phyloP scores from a whole-genome alignment of 2,888 invertebrate genomes.

The Ypsolopha sequella region DNA sequence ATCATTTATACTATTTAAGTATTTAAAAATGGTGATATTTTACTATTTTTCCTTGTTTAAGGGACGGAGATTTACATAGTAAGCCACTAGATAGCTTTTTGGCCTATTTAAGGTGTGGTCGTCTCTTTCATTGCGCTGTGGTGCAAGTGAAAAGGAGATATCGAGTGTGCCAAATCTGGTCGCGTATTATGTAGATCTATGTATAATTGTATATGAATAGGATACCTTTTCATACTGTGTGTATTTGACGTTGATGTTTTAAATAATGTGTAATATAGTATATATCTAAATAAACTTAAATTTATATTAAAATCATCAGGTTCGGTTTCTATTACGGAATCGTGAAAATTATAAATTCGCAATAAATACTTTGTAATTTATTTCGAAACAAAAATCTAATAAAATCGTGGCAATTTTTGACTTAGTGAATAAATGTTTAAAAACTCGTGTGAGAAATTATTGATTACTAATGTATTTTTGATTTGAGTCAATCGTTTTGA shows the following conservation, averaged over 20 bases:
- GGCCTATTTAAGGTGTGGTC: too few relatives aligned
- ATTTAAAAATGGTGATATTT: conserved; percentile 62
- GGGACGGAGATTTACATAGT: conserved; percentile 14
- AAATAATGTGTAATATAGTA: conserved; percentile 14
- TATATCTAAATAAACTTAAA: too few relatives aligned
- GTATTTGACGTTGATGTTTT: conserved; percentile 47
- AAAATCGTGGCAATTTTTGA: conserved; percentile 11
- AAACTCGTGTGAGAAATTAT: not conserved
- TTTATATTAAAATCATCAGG: conserved; percentile 32
- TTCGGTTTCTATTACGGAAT: not conserved
- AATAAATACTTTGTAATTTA: conserved; percentile 11
- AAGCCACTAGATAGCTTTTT: too few relatives aligned
- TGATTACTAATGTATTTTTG: conserved; percentile 16
- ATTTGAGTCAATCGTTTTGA: conserved; percentile 12
- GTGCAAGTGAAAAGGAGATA: too few relatives aligned
- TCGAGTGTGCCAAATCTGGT: too few relatives aligned
- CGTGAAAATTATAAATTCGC: conserved; percentile 10
- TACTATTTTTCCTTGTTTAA: conserved; percentile 48
- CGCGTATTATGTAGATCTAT: too few relatives aligned
- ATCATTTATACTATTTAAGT: conserved; percentile 58
- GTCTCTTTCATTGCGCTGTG: too few relatives aligned
- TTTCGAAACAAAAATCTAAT: conserved; percentile 10
- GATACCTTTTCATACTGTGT: conserved; percentile 39
- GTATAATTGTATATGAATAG: too few relatives aligned
- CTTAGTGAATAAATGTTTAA: conserved; percentile 6